Conservation (phyloP, 1,140 invertebrate species). For the Anoplophora glabripennis region DNA sequence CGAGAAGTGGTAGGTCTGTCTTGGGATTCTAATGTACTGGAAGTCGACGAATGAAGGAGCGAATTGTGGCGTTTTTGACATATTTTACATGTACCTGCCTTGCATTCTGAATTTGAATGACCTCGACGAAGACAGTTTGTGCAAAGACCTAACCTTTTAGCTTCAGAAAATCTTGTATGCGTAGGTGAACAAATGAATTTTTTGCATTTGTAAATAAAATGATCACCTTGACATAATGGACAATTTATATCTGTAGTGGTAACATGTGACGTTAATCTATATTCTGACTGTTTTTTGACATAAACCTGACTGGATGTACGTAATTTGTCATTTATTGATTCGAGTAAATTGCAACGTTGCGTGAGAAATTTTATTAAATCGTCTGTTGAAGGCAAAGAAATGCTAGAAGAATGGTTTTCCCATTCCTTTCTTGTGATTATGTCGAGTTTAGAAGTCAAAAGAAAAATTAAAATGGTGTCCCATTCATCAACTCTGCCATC, state of each 20-base stretch:
- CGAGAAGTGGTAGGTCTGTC: neutral
- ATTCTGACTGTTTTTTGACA: neutral
- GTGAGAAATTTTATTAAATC: conserved; percentile 12
- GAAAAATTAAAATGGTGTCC: conserved; percentile 16
- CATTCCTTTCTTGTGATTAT: conserved; percentile 1
- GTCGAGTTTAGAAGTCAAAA: conserved; percentile 6
- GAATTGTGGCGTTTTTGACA: no score
- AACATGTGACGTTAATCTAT: neutral
- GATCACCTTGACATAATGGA: neutral
- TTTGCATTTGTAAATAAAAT: conserved; percentile 13
- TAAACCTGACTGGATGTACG: neutral
- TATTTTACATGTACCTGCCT: no score
- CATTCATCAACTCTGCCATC: conserved; percentile 10
- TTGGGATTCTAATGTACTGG: neutral
- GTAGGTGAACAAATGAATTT: conserved; percentile 9
- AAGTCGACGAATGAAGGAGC: no score
- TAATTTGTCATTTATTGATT: conserved; percentile 8
- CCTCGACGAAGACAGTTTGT: conserved; percentile 17
- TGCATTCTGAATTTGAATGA: conserved; percentile 6
- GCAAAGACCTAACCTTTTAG: conserved; percentile 12
- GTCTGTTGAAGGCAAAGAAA: conserved; percentile 2
- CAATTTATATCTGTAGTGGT: neutral
- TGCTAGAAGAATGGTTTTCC: conserved; percentile 14
- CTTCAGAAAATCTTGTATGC: neutral
- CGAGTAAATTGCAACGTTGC: conserved; percentile 16